Percentiles rank a stretch among this genome's conserved stretches.
These are phyloP conservation scores for Helostoma temminkii DNA, from an alignment of 2,797 vertebrate genomes.

Conservation along the genomic window DNA sequence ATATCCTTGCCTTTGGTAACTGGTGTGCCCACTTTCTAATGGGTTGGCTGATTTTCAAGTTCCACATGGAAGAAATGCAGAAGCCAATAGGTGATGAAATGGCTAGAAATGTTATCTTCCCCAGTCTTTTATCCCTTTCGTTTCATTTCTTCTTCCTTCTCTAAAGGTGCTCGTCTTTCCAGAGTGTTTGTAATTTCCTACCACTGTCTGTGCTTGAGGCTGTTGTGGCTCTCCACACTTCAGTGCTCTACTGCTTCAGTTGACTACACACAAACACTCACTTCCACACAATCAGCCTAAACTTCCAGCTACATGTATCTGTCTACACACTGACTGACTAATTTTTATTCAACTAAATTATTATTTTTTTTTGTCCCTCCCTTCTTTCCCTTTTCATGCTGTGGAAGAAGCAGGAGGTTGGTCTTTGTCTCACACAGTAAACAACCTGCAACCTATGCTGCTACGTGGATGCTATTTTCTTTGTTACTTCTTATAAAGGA, in stretches of 20 bases:
- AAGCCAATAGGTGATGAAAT: background rate
- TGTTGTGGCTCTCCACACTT: conserved; percentile 68
- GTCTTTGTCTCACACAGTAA: conserved; percentile 60
- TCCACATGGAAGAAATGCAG: too few species aligned
- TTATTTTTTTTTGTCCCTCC: conserved; percentile 66
- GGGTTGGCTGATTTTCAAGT: too few species aligned
- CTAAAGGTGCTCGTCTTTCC: conserved; percentile 17
- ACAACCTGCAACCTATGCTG: conserved; percentile 61
- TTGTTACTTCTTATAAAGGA: conserved; percentile 17
- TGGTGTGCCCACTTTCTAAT: too few species aligned
- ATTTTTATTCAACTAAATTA: too few species aligned
- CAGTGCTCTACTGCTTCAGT: conserved; percentile 52
- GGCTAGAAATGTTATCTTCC: conserved; percentile 3
- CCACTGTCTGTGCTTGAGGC: conserved; percentile 53
- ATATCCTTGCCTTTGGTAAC: too few species aligned
- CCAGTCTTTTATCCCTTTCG: conserved; percentile 5
- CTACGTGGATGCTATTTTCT: conserved; percentile 31
- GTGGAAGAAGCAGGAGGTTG: conserved; percentile 82
- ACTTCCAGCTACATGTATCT: conserved; percentile 12
- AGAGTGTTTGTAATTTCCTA: conserved; percentile 59
- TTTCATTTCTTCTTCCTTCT: conserved; percentile 28
- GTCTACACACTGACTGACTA: too few species aligned
- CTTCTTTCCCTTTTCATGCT: conserved; percentile 62
- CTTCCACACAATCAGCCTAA: conserved; percentile 29
- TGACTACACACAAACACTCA: conserved; percentile 49